Evolutionary conservation across 2,888 invertebrate genomes (phyloP), one percentile per base, ranked within the genome.

Genomic region (Melieria crassipennis): DNA sequence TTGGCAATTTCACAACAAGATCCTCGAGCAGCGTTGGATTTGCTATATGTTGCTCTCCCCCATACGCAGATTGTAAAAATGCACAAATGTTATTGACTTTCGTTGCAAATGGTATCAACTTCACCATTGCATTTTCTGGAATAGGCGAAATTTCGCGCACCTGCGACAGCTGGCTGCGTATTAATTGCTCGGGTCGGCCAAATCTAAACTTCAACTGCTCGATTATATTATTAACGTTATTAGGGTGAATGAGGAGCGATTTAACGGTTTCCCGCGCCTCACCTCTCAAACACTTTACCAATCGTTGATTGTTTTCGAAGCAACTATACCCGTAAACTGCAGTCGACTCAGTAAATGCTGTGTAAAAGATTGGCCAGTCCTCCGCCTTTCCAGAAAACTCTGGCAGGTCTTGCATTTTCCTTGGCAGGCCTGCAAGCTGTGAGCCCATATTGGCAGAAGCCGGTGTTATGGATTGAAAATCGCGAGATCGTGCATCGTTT

Each of bases 121-220:
- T 46, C 30, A 56, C 67, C 30, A 76, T 50, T n/a, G 64, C 43
- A 11, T 47, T 48, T 57, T 74, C 73, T 30, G 61, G 30, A 4
- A 75, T 72, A 0, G 71, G 56, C 1, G 60, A 11, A 30, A 75
- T 62, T n/a, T 72, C 67, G 2, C 67, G 65, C 3, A 75, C 69
- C 30, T 73, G 71, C 5, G 58, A 71, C n/a, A 75, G 42, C 55
- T 75, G 74, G 50, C 67, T 72, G 3, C 73, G 56, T 11, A 75
- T 70, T 7, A 75, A 65, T 45, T 55, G 60, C 9, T 70, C 58
- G n/a, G 64, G 70, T 3, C 70, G 65, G 42, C 56, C 71, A 45
- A 58, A 72, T 60, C 64, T 30, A 62, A 61, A 61, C 16, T 52
- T 65, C n/a, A 65, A 57, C 43, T 70, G 65, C 47, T 65, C 65